Percentiles rank a stretch among this genome's conserved stretches.
phyloP scores from a whole-genome alignment of 2,113 vertebrate genomes.

The Scalopus aquaticus region DNA sequence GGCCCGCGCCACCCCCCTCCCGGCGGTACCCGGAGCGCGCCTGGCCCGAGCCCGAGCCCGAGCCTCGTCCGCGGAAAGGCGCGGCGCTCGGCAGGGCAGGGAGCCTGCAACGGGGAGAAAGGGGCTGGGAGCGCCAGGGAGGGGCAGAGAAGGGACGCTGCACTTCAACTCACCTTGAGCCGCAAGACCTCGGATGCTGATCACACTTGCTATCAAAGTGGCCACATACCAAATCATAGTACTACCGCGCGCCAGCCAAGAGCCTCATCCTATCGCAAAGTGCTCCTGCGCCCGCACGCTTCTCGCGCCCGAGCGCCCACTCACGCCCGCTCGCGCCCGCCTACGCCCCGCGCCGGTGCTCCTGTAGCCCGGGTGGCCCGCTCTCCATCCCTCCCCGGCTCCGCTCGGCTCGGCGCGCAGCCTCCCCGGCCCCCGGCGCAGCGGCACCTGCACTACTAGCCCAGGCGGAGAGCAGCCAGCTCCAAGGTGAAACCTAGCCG shows the following conservation, averaged over 20 bases:
- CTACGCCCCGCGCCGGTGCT: slow-evolving; percentile 84
- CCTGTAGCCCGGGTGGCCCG: slow-evolving; percentile 87
- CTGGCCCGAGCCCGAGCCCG: not conserved
- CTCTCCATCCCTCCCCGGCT: slow-evolving; percentile 89
- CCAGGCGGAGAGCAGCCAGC: slow-evolving; percentile 75
- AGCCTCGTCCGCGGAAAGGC: not conserved
- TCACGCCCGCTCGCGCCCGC: slow-evolving; percentile 44
- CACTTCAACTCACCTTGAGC: slow-evolving; percentile 99
- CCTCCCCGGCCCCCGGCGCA: slow-evolving; percentile 65
- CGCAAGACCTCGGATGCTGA: slow-evolving; percentile 95
- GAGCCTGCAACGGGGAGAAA: not conserved
- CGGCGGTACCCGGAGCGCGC: not conserved
- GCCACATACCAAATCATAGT: slow-evolving; percentile 98
- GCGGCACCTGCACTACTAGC: slow-evolving; percentile 74
- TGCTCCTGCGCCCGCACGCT: slow-evolving; percentile 88
- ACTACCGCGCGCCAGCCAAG: slow-evolving; percentile 89
- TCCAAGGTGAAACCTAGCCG: slow-evolving; percentile 89
- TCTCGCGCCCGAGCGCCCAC: slow-evolving; percentile 84
- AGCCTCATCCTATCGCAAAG: slow-evolving; percentile 91
- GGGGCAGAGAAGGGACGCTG: slow-evolving; percentile 72
- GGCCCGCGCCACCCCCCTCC: not conserved
- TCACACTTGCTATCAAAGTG: slow-evolving; percentile 99
- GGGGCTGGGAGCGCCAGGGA: not conserved
- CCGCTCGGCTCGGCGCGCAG: slow-evolving; percentile 86
- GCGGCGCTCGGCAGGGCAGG: not conserved